Percentiles rank a stretch among this genome's conserved stretches.
Conservation (phyloP, 2,113 vertebrate genomes). For the Bujurquina vittata region DNA sequence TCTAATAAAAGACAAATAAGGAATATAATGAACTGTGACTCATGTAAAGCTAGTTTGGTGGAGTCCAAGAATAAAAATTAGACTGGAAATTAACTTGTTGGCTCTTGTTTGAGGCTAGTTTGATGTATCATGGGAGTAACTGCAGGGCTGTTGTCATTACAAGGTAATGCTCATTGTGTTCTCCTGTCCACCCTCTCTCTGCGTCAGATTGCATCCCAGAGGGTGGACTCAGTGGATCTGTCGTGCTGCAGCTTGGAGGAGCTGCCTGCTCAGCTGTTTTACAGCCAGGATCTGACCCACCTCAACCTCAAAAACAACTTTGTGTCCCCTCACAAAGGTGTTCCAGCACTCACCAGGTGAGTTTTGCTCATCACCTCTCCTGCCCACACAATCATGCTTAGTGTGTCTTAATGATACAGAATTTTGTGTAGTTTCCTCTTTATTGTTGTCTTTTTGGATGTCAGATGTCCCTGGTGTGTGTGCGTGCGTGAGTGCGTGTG, state of each 20-base stretch:
- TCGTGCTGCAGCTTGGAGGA: conserved; percentile 96
- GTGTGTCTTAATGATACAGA: not conserved
- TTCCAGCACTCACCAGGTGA: conserved; percentile 74
- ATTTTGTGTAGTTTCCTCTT: conserved; percentile 15
- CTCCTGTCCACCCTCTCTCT: not conserved
- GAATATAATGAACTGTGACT: not conserved
- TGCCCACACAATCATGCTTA: not conserved
- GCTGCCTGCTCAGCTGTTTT: conserved; percentile 93
- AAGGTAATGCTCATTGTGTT: not conserved
- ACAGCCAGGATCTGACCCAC: conserved; percentile 98
- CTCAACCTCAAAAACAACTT: conserved; percentile 98
- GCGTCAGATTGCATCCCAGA: conserved; percentile 91
- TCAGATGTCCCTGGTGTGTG: not conserved
- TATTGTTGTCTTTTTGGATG: not conserved
- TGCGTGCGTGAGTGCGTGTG: not conserved
- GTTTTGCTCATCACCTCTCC: not conserved
- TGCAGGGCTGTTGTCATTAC: not conserved
- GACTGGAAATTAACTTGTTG: not conserved
- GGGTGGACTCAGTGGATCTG: conserved; percentile 96
- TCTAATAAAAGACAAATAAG: not conserved
- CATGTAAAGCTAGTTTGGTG: not conserved
- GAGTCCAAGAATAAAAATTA: not conserved
- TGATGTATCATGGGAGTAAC: not conserved
- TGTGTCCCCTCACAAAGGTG: conserved; percentile 77
- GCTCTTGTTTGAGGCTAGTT: not conserved